Base-by-base conservation (phyloP, 2,797 vertebrate species). In the Rhincodon typus region DNA sequence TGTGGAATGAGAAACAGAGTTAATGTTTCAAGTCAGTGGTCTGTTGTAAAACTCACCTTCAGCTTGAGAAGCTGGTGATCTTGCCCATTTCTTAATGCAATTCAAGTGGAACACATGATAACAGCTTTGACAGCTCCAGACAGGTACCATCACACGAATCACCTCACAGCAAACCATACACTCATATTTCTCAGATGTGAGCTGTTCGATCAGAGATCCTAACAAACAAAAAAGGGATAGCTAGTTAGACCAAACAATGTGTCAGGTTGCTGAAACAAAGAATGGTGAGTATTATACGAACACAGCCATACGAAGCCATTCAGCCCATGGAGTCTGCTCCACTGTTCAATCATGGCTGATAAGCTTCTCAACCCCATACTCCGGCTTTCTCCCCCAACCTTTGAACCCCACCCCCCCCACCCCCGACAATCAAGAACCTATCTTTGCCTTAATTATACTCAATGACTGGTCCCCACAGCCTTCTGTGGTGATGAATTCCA, bases 81-180 rank as follows among this genome's bases (percentile, higher is more conserved):
- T 97, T 84, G 99, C 99, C 99, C 99, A 99, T 82, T 99, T 99
- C 97, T 99, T 99, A 97, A 99, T 99, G 97, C 99, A 99, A 97
- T 98, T 99, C 95, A 99, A 97, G 96, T 99, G 99, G 97, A 99
- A 99, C 72, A 99, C 99, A 8, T 99, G 99, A 96, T 98, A 99
- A 97, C 99, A 99, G 97, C 98, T 99, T 96, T 98, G 98, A 97
- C 99, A 99, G 97, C 97, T 99, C 99, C 99, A 99, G 96, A 99
- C 99, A 0, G 99, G 98, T 1, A 98, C 98, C 96, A 98, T 98
- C 96, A 98, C 97, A 2, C 98, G 97, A 91, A 99, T 98, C 84
- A 99, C 96, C 6, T 99, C 99, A 96, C 99, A 99, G 97, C 99
- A 99, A 23, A 99, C 99, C 99, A 99, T 99, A 96, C 99, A 99